Evolutionary conservation across 2,888 invertebrate genomes (phyloP).

Genomic region (Pyrgus malvae): DNA sequence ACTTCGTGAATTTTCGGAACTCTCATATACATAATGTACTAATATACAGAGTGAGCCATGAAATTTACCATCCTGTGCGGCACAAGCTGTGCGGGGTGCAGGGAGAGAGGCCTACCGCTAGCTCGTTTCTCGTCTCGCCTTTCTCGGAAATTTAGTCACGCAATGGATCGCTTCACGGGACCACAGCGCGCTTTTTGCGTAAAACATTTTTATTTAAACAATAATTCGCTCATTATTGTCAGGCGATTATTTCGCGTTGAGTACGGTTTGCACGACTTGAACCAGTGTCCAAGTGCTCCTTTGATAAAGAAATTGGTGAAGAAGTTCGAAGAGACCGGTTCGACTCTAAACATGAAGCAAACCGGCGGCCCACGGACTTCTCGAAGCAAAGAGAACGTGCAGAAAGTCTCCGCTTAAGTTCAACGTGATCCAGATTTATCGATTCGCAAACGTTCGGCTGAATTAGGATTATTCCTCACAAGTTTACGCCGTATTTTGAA

Average conservation of each 20-base stretch:
- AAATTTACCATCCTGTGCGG: background rate
- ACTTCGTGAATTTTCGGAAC: no score
- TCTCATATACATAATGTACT: no score
- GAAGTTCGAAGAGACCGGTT: background rate
- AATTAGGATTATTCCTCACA: background rate
- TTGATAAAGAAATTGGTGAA: background rate
- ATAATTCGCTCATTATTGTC: constrained; percentile 29
- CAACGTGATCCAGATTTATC: background rate
- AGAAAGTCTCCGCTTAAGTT: background rate
- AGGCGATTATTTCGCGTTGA: constrained; percentile 20
- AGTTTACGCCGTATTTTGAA: background rate
- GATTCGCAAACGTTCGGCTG: background rate
- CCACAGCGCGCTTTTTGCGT: constrained; percentile 33
- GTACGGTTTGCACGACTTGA: constrained; percentile 1
- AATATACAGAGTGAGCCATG: background rate
- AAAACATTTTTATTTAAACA: constrained; percentile 33
- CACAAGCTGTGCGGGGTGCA: background rate
- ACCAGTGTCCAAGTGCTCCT: background rate
- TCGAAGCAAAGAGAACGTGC: background rate
- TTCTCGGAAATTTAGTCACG: constrained; percentile 22
- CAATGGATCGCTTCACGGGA: constrained; percentile 36
- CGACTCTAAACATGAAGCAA: background rate
- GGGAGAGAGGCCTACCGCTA: background rate
- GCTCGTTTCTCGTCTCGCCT: background rate
- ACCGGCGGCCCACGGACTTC: background rate